Percentiles rank a stretch among this genome's conserved stretches.
Evolutionary conservation across 2,113 vertebrate species (phyloP).

Genomic region (Spizaetus ornatus): DNA sequence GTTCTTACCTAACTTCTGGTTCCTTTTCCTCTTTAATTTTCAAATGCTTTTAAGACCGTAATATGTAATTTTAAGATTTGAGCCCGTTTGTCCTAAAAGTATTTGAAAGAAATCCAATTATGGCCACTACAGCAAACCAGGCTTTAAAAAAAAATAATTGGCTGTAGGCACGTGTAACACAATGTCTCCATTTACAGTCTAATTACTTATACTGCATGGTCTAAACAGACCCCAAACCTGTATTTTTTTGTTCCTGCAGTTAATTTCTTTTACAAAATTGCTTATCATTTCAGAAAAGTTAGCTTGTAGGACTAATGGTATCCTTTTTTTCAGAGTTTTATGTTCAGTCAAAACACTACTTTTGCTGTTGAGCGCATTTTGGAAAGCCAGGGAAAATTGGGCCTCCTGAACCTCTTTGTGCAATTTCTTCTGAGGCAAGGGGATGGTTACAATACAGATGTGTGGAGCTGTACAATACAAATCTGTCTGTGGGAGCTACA

Average conservation of each 20-base stretch:
- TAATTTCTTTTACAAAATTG: neutral
- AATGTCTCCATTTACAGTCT: conserved; percentile 1
- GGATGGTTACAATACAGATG: neutral
- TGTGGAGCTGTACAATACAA: neutral
- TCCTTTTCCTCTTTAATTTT: neutral
- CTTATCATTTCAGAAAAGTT: neutral
- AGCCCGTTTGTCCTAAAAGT: neutral
- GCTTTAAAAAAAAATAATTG: neutral
- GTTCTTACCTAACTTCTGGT: neutral
- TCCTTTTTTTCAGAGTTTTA: neutral
- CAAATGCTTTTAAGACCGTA: conserved; percentile 26
- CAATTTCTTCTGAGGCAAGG: neutral
- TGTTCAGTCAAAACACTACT: neutral
- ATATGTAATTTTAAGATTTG: conserved; percentile 14
- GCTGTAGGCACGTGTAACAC: neutral
- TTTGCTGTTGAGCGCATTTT: neutral
- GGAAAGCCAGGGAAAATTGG: neutral
- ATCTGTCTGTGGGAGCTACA: neutral
- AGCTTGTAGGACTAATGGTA: neutral
- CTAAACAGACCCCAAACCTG: neutral
- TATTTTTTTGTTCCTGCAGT: neutral
- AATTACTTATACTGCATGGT: neutral
- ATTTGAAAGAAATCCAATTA: conserved; percentile 19
- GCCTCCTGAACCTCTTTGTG: neutral
- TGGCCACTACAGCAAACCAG: neutral